These are phyloP conservation scores for Luperina nickerlii DNA, from an alignment of 2,888 invertebrate genomes.

Conservation along the genomic window DNA sequence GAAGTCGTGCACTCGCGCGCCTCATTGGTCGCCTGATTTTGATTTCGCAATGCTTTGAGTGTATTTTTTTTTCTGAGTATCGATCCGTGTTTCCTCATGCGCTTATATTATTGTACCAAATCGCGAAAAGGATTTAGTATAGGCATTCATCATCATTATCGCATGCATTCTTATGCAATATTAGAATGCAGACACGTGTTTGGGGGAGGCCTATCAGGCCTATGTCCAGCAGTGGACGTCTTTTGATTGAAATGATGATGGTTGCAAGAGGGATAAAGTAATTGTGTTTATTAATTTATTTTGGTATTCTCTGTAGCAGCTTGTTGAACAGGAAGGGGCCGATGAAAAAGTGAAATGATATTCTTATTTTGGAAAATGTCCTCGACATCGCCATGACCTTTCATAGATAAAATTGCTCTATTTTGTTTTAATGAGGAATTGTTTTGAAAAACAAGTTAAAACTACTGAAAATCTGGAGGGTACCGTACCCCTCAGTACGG, in stretches of 20 bases:
- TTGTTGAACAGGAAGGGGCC: background rate
- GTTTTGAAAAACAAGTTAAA: background rate
- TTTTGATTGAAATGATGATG: background rate
- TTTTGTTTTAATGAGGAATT: background rate
- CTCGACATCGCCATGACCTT: background rate
- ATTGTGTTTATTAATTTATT: background rate
- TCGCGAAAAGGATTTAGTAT: background rate
- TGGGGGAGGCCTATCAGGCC: background rate
- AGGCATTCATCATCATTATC: background rate
- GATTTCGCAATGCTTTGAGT: background rate
- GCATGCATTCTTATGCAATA: background rate
- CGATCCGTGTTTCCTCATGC: background rate
- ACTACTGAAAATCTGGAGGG: background rate
- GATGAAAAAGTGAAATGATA: background rate
- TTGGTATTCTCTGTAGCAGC: background rate
- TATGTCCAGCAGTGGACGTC: background rate
- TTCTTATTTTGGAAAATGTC: slow-evolving; percentile 6
- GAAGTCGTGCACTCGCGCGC: background rate
- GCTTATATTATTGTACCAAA: background rate
- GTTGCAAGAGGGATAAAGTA: background rate
- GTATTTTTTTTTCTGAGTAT: background rate
- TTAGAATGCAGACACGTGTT: background rate
- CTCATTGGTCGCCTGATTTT: background rate
- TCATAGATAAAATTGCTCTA: background rate
- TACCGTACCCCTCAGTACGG: too few relatives aligned